These are phyloP conservation scores for Microcaecilia unicolor DNA, from an alignment of 2,797 vertebrate genomes.

Conservation along the genomic window DNA sequence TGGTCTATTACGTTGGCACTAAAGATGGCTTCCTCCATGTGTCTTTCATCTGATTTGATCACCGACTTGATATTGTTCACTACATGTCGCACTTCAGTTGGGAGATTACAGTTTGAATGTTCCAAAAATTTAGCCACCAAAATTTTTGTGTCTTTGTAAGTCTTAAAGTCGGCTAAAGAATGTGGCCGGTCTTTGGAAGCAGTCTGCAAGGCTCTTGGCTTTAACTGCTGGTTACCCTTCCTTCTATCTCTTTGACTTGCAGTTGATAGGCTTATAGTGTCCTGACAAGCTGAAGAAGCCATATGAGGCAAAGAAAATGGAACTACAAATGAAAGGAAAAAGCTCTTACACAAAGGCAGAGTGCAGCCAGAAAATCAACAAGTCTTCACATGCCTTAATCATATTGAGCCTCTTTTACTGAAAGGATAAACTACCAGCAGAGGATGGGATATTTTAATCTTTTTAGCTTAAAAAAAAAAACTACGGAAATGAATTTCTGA, in stretches of 20 bases:
- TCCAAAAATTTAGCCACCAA: slow-evolving; percentile 93
- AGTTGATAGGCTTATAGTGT: slow-evolving; percentile 21
- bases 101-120: slow-evolving; percentile 79
- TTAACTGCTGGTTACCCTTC: slow-evolving; percentile 56
- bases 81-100: slow-evolving; percentile 82
- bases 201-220: slow-evolving; percentile 49
- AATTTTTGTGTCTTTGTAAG: slow-evolving; percentile 87
- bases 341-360: not conserved
- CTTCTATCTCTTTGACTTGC: slow-evolving; percentile 55
- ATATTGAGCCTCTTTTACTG: too few species aligned
- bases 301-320: slow-evolving; percentile 30
- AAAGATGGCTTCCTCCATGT: slow-evolving; percentile 87
- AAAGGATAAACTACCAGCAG: too few species aligned
- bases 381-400: too few species aligned
- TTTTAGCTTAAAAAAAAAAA: too few species aligned
- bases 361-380: not conserved
- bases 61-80: slow-evolving; percentile 81
- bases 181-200: slow-evolving; percentile 63
- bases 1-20: slow-evolving; percentile 83
- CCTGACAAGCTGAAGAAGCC: slow-evolving; percentile 37
- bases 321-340: slow-evolving; percentile 32
- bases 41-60: slow-evolving; percentile 81
- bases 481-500: too few species aligned
- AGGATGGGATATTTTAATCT: too few species aligned
- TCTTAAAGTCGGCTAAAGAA: slow-evolving; percentile 82